A percentile compares a stretch with the other conserved stretches of the same genome.
phyloP scores from a whole-genome alignment of 2,113 vertebrate species.

The Fregata magnificens region DNA sequence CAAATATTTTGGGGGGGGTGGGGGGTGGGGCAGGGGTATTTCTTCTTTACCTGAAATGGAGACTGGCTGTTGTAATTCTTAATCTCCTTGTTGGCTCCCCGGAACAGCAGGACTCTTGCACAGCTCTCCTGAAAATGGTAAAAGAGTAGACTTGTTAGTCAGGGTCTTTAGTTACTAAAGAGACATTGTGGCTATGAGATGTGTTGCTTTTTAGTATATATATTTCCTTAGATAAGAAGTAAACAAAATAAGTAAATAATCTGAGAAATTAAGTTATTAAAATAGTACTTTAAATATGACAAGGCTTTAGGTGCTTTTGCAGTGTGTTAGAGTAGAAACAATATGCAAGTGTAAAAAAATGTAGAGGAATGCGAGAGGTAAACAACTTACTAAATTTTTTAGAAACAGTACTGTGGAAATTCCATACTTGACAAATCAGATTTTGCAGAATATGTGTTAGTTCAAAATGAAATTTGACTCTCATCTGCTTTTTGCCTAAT shows the following conservation, averaged over 20 bases:
- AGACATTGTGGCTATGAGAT: neutral
- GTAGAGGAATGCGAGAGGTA: neutral
- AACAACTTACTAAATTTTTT: neutral
- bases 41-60: slow-evolving; percentile 86
- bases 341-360: neutral
- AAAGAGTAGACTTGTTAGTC: neutral
- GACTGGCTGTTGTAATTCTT: slow-evolving; percentile 97
- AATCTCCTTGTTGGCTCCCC: slow-evolving; percentile 90
- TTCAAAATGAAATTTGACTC: neutral
- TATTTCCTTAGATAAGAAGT: neutral
- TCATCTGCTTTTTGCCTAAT: neutral
- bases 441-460: neutral
- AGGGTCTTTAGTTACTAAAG: neutral
- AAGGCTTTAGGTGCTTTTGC: neutral
- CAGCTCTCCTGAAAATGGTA: slow-evolving; percentile 84
- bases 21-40: neutral
- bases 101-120: slow-evolving; percentile 88
- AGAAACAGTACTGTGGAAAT: neutral
- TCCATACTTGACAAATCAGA: neutral
- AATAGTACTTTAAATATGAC: neutral
- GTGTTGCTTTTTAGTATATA: neutral
- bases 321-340: neutral
- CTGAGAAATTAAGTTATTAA: neutral
- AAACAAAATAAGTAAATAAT: neutral
- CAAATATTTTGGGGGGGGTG: neutral